Conservation (phyloP, 1,140 invertebrate genomes). For the Scaptomyza hsui region DNA sequence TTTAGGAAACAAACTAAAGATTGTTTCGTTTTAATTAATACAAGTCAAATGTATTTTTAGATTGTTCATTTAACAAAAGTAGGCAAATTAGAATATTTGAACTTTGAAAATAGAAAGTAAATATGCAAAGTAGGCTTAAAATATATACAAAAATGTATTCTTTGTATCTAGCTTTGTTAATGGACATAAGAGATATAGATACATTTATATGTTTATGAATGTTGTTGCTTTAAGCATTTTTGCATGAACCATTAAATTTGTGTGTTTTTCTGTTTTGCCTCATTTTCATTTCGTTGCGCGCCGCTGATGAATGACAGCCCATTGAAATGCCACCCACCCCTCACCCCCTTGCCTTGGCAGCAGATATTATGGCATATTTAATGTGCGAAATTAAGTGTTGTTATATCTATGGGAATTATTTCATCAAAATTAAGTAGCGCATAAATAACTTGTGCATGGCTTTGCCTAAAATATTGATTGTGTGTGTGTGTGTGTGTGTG, state of each 20-base stretch:
- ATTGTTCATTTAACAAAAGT: constrained; percentile 7
- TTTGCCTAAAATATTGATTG: constrained; percentile 23
- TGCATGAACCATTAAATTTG: constrained; percentile 72
- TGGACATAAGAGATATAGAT: not conserved
- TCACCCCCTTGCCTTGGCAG: constrained; percentile 1
- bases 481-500: constrained; percentile 20
- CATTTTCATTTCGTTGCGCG: constrained; percentile 69
- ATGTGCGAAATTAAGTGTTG: constrained; percentile 80
- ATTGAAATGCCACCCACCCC: constrained; percentile 30
- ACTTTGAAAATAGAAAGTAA: constrained; percentile 3
- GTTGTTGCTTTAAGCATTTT: constrained; percentile 52
- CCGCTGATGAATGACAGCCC: constrained; percentile 74
- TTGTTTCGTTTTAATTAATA: constrained; percentile 28
- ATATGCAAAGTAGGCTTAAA: not conserved
- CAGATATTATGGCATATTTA: constrained; percentile 70
- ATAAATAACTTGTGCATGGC: constrained; percentile 66
- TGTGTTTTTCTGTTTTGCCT: constrained; percentile 47
- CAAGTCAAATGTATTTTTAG: constrained; percentile 12
- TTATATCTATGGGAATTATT: constrained; percentile 79
- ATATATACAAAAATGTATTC: not conserved
- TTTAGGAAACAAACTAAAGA: constrained; percentile 1
- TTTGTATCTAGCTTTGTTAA: not conserved
- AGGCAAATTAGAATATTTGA: constrained; percentile 3
- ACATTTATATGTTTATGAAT: not conserved
- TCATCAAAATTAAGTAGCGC: constrained; percentile 78